These are phyloP conservation scores for Anastatus disparis DNA, from an alignment of 1,140 invertebrate genomes.

Conservation along the genomic window DNA sequence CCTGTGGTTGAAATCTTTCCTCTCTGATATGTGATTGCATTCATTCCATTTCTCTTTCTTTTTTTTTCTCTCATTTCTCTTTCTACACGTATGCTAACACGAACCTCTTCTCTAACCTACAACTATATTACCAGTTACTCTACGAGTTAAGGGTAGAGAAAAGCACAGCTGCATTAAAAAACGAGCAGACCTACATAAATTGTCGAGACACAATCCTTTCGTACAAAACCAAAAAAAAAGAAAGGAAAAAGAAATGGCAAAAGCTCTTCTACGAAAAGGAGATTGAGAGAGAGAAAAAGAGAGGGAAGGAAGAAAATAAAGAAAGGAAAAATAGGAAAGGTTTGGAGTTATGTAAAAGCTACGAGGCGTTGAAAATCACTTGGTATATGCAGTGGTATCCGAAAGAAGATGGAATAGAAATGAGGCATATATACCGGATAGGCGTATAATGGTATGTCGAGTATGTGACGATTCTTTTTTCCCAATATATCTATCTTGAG, in stretches of 20 bases:
- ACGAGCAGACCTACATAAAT: not conserved
- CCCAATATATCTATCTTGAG: not conserved
- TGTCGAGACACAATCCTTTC: too few species aligned
- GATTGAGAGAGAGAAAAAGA: not conserved
- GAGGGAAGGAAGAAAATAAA: not conserved
- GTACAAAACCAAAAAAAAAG: not conserved
- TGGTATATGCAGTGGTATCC: not conserved
- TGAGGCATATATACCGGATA: constrained; percentile 6
- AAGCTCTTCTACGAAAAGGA: too few species aligned
- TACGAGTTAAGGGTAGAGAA: too few species aligned
- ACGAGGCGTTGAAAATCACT: not conserved
- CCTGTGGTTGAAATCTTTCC: constrained; percentile 34
- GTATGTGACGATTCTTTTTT: not conserved
- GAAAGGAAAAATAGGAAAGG: too few species aligned
- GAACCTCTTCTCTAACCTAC: too few species aligned
- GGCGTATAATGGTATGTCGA: constrained; percentile 28
- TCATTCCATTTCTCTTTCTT: not conserved
- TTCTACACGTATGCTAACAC: too few species aligned
- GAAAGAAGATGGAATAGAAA: constrained; percentile 15
- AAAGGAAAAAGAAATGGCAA: not conserved
- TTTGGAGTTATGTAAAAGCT: not conserved
- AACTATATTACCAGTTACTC: not conserved
- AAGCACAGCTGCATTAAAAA: too few species aligned
- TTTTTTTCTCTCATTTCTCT: not conserved
- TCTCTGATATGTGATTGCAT: too few species aligned